Percentiles rank a stretch among this genome's conserved stretches.
phyloP scores from a whole-genome alignment of 2,797 vertebrate genomes.

The Sebastes flavidus region DNA sequence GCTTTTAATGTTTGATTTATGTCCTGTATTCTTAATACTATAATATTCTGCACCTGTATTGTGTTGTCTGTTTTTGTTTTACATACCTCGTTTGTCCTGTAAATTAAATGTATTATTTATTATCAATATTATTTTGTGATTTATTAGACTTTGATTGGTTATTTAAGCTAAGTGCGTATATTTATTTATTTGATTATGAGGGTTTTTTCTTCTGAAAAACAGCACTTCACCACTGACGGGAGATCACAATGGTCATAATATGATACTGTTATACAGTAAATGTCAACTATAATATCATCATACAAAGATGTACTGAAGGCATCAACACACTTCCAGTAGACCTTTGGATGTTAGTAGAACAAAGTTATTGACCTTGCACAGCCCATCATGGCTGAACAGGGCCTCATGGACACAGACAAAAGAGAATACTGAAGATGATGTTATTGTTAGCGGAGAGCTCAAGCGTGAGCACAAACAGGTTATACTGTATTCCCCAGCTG shows the following conservation, averaged over 20 bases:
- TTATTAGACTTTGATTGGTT: neutral
- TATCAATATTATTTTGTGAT: neutral
- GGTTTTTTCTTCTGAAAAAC: neutral
- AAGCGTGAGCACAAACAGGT: slow-evolving; percentile 53
- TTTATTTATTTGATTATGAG: neutral
- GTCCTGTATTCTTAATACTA: too few relatives aligned
- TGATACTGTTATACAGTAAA: neutral
- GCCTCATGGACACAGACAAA: slow-evolving; percentile 8
- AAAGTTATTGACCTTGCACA: neutral
- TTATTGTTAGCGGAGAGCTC: slow-evolving; percentile 10
- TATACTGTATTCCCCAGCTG: slow-evolving; percentile 42
- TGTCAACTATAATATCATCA: neutral
- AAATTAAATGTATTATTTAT: neutral
- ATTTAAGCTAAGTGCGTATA: neutral
- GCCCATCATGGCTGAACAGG: neutral
- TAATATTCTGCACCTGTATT: too few relatives aligned
- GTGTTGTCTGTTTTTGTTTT: too few relatives aligned
- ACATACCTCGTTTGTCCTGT: neutral
- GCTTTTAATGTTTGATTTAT: too few relatives aligned
- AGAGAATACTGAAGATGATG: slow-evolving; percentile 12
- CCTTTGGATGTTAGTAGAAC: neutral
- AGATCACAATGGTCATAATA: neutral
- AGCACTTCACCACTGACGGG: neutral
- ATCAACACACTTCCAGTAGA: neutral
- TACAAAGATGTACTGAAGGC: neutral